Evolutionary conservation across 2,888 invertebrate genomes (phyloP).

Genomic region (Amblyjoppa proteus): DNA sequence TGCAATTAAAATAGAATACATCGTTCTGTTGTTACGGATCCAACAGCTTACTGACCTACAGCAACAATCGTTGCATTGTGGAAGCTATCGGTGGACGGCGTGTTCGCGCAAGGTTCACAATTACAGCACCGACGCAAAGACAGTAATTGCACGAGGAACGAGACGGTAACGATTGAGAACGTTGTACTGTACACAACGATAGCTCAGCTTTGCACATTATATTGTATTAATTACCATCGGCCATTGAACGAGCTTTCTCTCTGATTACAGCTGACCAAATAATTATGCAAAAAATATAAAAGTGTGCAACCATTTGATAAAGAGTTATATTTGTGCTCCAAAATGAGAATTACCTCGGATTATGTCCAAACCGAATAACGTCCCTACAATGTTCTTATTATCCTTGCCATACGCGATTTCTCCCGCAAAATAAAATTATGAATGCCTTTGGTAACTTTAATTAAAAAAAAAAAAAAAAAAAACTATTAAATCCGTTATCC

Average conservation of each 20-base stretch:
- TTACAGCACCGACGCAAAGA: conserved; percentile 2
- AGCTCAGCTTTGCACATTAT: background rate
- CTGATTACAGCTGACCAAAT: background rate
- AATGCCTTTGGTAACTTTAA: background rate
- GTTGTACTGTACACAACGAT: background rate
- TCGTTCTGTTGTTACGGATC: background rate
- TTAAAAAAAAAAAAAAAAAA: no score
- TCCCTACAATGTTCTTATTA: no score
- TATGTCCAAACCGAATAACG: background rate
- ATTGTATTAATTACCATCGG: background rate
- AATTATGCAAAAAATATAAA: background rate
- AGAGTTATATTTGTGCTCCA: background rate
- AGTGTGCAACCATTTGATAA: background rate
- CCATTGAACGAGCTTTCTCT: conserved; percentile 21
- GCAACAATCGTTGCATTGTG: background rate
- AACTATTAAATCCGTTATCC: no score
- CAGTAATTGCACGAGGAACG: conserved; percentile 17
- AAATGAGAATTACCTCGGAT: background rate
- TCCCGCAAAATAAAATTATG: background rate
- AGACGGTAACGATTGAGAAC: conserved; percentile 22
- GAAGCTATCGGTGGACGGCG: background rate
- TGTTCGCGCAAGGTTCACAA: background rate
- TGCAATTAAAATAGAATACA: background rate
- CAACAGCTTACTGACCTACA: conserved; percentile 15
- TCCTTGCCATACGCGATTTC: no score